A percentile compares a stretch with the other conserved stretches of the same genome.
phyloP scores from a whole-genome alignment of 2,113 vertebrate genomes.

The Odocoileus virginianus region DNA sequence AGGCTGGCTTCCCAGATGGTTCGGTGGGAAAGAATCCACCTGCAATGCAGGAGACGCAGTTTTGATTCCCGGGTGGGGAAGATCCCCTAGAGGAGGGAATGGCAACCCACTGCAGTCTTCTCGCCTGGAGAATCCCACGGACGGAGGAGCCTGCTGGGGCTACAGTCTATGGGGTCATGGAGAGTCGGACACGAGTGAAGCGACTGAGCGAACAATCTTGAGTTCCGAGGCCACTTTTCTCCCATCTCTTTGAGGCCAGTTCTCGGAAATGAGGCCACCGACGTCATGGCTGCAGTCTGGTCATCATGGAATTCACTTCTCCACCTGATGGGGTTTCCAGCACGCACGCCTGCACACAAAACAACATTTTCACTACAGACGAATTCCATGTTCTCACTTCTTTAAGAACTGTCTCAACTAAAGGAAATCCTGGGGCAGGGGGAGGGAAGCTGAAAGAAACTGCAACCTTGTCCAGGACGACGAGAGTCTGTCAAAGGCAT shows the following conservation, averaged over 20 bases:
- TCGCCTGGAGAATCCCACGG: neutral
- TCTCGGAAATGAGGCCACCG: neutral
- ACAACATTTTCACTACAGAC: accelerated
- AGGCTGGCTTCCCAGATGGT: neutral
- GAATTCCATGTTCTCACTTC: accelerated
- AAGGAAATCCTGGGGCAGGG: accelerated
- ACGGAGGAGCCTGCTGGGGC: neutral
- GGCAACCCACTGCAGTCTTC: neutral
- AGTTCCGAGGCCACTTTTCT: accelerated
- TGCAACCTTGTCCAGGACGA: accelerated
- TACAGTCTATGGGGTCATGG: too few species aligned
- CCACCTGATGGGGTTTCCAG: neutral
- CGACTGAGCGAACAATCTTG: accelerated
- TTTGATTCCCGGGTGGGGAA: neutral
- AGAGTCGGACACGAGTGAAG: neutral
- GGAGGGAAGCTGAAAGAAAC: accelerated
- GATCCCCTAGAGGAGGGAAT: neutral
- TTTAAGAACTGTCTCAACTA: neutral
- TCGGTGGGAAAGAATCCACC: neutral
- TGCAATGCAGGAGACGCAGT: neutral
- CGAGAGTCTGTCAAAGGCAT: neutral
- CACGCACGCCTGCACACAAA: neutral
- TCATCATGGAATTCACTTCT: neutral
- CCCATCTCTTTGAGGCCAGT: neutral
- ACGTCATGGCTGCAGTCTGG: neutral